Base-by-base conservation (phyloP, 2,797 vertebrate species). In the Todus mexicanus region DNA sequence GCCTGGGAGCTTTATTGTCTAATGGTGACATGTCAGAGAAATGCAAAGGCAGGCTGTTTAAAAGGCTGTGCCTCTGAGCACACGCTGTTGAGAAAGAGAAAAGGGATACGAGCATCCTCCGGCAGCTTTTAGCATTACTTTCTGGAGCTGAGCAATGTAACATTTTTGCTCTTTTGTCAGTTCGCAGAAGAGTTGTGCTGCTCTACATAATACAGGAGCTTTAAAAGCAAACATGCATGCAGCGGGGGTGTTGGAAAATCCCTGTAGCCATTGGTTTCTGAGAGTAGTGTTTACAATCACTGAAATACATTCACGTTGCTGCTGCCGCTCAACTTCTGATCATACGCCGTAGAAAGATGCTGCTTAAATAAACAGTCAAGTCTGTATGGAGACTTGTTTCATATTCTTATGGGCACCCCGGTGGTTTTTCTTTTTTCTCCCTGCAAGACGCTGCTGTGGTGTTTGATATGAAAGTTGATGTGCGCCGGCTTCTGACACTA, bases 211-310 rank as follows among this genome's bases (percentile, higher is more conserved):
- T 82, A 66, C 35, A 81, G 42, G 54, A 93, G 56, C 74, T 96
- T 82, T 86, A 57, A 93, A 94, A 88, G 71, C 90, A 95, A 90
- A 84, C 73, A 66, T n/a, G 15, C 51, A 4, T 75, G 59, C 53
- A 43, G 70, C 0, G 0, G 85, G 71, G 83, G 83, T 86, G 80
- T 70, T 84, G 68, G 80, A 84, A 95, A 91, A 95, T 90, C 94
- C 91, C 77, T 60, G 69, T 76, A 84, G 88, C 80, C 74, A 2
- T 57, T 80, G 77, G 35, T 88, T 88, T 90, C 88, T 18, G 33
- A 71, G 65, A 71, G 29, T 5, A 3, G 21, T 86, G 64, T 87
- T 93, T 92, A 90, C 77, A 54, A 7, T 68, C 85, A 57, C 37
- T 60, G 61, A 48, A 76, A 65, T 31, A 71, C 48, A 3, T 77